Evolutionary conservation across 2,888 invertebrate species (phyloP), one percentile per base, ranked within the genome.

Genomic region (Rhaphigaster nebulosa): DNA sequence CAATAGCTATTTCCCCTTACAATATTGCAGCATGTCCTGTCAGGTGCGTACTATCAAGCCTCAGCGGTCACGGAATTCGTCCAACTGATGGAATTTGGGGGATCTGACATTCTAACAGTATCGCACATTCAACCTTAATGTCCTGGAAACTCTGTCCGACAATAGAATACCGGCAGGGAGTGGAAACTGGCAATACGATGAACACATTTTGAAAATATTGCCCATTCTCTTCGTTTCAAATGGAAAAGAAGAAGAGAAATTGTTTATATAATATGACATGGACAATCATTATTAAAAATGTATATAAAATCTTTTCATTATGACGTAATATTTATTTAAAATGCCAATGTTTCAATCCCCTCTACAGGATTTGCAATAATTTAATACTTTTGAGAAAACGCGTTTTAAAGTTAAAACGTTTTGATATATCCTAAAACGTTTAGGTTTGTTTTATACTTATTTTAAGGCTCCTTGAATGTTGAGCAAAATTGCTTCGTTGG

Each of bases 121-220:
- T 76, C 70, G 20, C 70, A 38, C 70, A 76, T 76, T 76, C 70
- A 76, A 18, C 70, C 70, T 76, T 76, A 76, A 76, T 76, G 70
- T 76, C 34, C 34, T 23, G 70, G 70, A 76, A 76, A 76, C 38
- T 76, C 70, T 34, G 34, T 38, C 38, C 70, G 23, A 76, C 70
- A 76, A 76, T 76, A 8, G 70, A 38, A 76, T 38, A 38, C 34
- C 20, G 38, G 23, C 1, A 34, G 70, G 70, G 38, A 38, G 20
- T 76, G 38, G 34, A 76, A 76, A 76, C 38, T 38, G 34, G 20
- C 23, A 76, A 23, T 76, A 76, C 20, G 34, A 76, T 38, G 20
- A 76, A 76, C 38, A 76, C 20, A 76, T 76, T 76, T 76, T 8
- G 34, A 8, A 23, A 20, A 38, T 76, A 76, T 38, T 38, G 34